Conservation (phyloP, 2,888 invertebrate genomes). For the Encarsia formosa region DNA sequence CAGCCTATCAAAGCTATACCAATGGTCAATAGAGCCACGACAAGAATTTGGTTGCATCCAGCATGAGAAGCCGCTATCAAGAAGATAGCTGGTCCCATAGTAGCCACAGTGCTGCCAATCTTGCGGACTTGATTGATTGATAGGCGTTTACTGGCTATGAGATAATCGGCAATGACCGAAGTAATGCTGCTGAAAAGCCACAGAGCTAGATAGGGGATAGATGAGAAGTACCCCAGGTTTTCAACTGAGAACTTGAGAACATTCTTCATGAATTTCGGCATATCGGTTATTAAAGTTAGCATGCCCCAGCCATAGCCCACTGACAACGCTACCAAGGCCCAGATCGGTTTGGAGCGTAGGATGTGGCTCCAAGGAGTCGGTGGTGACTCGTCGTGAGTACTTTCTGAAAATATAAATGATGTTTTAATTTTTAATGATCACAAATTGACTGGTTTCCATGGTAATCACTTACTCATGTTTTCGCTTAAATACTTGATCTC, state of each 20-base stretch:
- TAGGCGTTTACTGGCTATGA: constrained; percentile 42
- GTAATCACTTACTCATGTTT: constrained; percentile 9
- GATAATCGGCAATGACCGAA: constrained; percentile 49
- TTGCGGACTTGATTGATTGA: constrained; percentile 52
- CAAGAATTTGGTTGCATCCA: constrained; percentile 48
- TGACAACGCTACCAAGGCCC: constrained; percentile 66
- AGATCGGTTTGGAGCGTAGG: constrained; percentile 61
- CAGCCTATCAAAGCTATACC: constrained; percentile 53
- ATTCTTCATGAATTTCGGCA: constrained; percentile 51
- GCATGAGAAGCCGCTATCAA: constrained; percentile 53
- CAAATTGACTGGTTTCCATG: not conserved
- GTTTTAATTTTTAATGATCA: constrained; percentile 49
- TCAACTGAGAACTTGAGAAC: constrained; percentile 49
- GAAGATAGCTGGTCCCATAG: constrained; percentile 52
- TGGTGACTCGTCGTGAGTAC: constrained; percentile 38
- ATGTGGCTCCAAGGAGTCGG: constrained; percentile 44
- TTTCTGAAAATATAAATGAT: constrained; percentile 63
- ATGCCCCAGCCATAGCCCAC: constrained; percentile 49
- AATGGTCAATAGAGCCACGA: constrained; percentile 50
- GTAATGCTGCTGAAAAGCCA: constrained; percentile 48
- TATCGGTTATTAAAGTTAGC: constrained; percentile 45
- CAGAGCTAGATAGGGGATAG: constrained; percentile 52
- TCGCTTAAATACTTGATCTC: constrained; percentile 44
- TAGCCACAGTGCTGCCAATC: constrained; percentile 51
- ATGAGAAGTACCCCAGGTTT: constrained; percentile 50